Base-by-base conservation (phyloP, 2,113 vertebrate species). In the Ochotona curzoniae region DNA sequence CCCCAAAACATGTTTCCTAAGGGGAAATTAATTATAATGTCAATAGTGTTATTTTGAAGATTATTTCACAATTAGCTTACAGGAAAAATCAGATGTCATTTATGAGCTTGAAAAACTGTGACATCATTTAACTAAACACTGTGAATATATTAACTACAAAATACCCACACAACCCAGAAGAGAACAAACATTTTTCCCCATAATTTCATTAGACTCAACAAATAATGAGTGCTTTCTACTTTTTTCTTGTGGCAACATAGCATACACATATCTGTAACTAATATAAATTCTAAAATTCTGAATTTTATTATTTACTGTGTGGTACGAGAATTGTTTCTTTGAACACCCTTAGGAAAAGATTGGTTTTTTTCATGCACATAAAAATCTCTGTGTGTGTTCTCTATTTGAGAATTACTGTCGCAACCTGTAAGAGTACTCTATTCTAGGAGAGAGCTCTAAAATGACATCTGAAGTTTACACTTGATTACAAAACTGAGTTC, bases 391-490 rank as follows among this genome's bases (percentile, higher is more conserved):
- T 69, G 8, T 51, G 54, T 69, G 74, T 32, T 87, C 89, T 89
- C 57, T 4, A 69, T 38, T 14, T 89, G 38, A 81, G 73, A 91
- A 87, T 91, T 67, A 89, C 30, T 89, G 61, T 70, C 12, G 18
- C 54, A 73, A 0, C 0, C 28, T 73, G 64, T 47, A 2, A 10
- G 60, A 30, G 32, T 7, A 44, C 25, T 73, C 76, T 79, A 63
- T 32, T 87, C 38, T 49, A 67, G 30, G 23, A 90, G 35, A 81
- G 32, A 83, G 79, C 74, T 93, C 87, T 78, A 94, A 92, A 94
- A 89, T 92, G 94, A 82, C 84, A 95, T 35, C 71, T 81, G 83
- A 94, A 87, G 61, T 81, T 89, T 78, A 38, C 38, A 88, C 8
- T 84, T 57, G 54, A 54, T 57, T 95, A 83, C 70, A 93, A 94